A percentile compares a stretch with the other conserved stretches of the same genome.
Conservation (phyloP, 2,888 invertebrate genomes). For the Drosophila paranaensis region DNA sequence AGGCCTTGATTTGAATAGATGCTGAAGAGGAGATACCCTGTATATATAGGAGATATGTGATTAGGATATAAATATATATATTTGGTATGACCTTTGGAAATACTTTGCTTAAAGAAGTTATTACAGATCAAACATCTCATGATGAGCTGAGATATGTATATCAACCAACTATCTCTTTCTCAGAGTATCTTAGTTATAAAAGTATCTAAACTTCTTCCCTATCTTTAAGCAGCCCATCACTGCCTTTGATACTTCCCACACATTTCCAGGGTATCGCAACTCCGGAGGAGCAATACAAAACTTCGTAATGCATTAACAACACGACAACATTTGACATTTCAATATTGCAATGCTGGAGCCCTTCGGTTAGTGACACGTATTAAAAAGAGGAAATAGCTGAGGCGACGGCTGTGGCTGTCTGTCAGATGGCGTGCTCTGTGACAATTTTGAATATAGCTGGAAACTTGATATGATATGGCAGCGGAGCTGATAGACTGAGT, state of each 20-base stretch:
- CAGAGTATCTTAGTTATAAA: too few species aligned
- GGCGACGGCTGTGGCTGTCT: slow-evolving; percentile 11
- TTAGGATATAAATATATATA: too few species aligned
- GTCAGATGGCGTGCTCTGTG: slow-evolving; percentile 21
- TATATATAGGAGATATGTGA: too few species aligned
- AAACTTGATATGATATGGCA: slow-evolving; percentile 10
- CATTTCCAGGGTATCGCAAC: neutral
- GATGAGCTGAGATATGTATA: too few species aligned
- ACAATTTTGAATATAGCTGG: slow-evolving; percentile 9
- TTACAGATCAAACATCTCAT: too few species aligned
- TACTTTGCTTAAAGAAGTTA: too few species aligned
- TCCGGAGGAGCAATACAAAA: neutral
- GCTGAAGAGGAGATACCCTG: neutral
- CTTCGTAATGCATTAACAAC: slow-evolving; percentile 47
- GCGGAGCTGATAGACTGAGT: slow-evolving; percentile 3
- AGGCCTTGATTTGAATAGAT: neutral
- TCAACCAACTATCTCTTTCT: too few species aligned
- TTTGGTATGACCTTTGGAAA: too few species aligned
- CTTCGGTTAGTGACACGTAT: slow-evolving; percentile 57
- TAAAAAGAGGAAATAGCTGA: slow-evolving; percentile 39
- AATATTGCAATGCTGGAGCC: slow-evolving; percentile 47
- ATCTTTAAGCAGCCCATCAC: too few species aligned
- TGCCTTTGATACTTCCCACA: neutral
- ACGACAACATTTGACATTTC: slow-evolving; percentile 62
- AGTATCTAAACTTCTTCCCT: too few species aligned